phyloP scores from a whole-genome alignment of 2,113 vertebrate genomes.

The Sturnira hondurensis region DNA sequence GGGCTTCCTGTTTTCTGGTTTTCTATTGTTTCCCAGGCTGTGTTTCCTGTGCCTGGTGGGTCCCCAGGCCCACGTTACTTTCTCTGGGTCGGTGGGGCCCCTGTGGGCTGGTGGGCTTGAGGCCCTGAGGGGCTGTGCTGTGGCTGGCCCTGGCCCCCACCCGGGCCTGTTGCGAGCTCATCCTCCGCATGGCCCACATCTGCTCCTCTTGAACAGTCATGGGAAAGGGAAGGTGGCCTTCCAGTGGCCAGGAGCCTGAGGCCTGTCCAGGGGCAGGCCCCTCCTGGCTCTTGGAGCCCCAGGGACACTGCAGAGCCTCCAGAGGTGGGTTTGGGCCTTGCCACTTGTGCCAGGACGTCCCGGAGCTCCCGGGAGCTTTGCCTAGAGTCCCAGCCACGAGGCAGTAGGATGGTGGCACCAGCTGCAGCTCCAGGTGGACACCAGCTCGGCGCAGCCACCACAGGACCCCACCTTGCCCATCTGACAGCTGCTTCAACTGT shows the following conservation, averaged over 20 bases:
- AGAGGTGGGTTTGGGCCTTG: accelerated
- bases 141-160: too few species aligned
- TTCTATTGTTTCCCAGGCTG: neutral
- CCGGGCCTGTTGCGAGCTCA: too few species aligned
- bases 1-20: accelerated
- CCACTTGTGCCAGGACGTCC: neutral
- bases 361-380: accelerated
- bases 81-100: neutral
- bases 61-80: neutral
- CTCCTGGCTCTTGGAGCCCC: neutral
- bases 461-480: neutral
- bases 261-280: accelerated
- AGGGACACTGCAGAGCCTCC: neutral
- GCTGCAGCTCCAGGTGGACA: too few species aligned
- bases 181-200: neutral
- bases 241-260: neutral
- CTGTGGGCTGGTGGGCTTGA: accelerated
- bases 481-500: neutral
- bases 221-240: too few species aligned
- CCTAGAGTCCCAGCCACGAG: neutral
- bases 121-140: neutral
- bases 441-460: neutral
- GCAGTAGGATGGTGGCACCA: accelerated
- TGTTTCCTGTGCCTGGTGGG: accelerated
- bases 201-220: neutral